Conservation (phyloP, 2,113 vertebrate species). For the Paramisgurnus dabryanus region DNA sequence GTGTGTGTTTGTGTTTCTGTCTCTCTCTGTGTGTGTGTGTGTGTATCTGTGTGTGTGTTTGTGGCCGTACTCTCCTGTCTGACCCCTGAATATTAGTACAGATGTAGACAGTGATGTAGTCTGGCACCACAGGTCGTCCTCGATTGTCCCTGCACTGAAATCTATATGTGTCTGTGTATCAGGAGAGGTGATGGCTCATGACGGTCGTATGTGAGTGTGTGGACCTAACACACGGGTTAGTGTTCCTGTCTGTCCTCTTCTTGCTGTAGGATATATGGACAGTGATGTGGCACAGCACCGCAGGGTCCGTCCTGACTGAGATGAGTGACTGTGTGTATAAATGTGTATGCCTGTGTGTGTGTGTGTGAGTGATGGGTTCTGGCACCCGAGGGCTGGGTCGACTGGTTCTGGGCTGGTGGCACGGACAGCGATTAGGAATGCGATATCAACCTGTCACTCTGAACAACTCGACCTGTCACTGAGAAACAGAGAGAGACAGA, state of each 20-base stretch:
- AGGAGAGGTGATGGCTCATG: constrained; percentile 42
- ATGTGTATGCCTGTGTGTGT: constrained; percentile 20
- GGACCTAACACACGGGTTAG: not conserved
- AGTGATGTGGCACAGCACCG: constrained; percentile 51
- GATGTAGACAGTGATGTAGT: constrained; percentile 50
- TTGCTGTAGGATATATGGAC: constrained; percentile 47
- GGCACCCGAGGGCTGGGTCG: constrained; percentile 52
- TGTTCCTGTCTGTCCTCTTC: constrained; percentile 1
- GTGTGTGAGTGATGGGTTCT: constrained; percentile 52
- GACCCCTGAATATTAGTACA: constrained; percentile 23
- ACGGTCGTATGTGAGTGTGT: not conserved
- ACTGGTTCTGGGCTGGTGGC: constrained; percentile 54
- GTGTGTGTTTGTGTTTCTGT: too few relatives aligned
- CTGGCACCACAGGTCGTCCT: constrained; percentile 41
- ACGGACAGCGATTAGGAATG: constrained; percentile 52
- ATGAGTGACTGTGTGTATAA: not conserved
- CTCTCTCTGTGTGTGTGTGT: too few relatives aligned
- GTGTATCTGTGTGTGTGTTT: constrained; percentile 55
- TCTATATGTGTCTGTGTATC: constrained; percentile 16
- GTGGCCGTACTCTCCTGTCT: constrained; percentile 50
- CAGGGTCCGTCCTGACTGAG: constrained; percentile 15
- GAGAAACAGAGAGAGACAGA: constrained; percentile 40
- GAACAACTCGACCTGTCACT: constrained; percentile 43
- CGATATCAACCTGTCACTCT: constrained; percentile 52
- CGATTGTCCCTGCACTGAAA: not conserved